phyloP scores from a whole-genome alignment of 2,113 vertebrate species.

The Oreochromis spilurus region DNA sequence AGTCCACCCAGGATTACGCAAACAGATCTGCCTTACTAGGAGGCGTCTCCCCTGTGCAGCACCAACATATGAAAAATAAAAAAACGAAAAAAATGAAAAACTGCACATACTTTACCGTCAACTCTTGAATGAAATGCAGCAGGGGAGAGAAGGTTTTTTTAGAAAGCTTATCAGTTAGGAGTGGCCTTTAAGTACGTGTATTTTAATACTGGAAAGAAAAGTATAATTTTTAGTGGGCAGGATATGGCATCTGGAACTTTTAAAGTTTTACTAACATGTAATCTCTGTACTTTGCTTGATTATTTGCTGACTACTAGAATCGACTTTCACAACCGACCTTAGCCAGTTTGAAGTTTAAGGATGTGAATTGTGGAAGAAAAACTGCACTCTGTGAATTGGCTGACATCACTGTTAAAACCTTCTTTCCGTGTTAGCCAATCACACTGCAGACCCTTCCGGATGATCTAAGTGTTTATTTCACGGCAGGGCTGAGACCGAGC shows the following conservation, averaged over 20 bases:
- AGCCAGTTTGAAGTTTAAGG: neutral
- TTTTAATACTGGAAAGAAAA: neutral
- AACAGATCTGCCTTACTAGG: slow-evolving; percentile 38
- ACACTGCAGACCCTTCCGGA: neutral
- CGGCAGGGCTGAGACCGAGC: slow-evolving; percentile 67
- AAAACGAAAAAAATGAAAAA: neutral
- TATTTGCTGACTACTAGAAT: neutral
- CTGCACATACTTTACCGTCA: slow-evolving; percentile 27
- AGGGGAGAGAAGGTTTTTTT: neutral
- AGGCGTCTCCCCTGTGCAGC: slow-evolving; percentile 29
- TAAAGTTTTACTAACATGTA: neutral
- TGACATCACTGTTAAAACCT: slow-evolving; percentile 35
- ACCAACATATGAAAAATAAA: neutral
- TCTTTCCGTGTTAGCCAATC: slow-evolving; percentile 4
- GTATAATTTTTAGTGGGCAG: neutral
- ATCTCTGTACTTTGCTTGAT: neutral
- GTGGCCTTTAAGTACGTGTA: neutral
- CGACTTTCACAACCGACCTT: neutral
- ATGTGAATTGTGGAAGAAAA: neutral
- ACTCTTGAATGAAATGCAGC: neutral
- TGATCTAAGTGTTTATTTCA: slow-evolving; percentile 60
- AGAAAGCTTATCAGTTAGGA: neutral
- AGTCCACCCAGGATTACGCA: slow-evolving; percentile 68
- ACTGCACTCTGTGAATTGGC: neutral
- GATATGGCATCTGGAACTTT: neutral